Base-by-base conservation (phyloP, 2,888 invertebrate genomes). In the Itoplectis maculator region DNA sequence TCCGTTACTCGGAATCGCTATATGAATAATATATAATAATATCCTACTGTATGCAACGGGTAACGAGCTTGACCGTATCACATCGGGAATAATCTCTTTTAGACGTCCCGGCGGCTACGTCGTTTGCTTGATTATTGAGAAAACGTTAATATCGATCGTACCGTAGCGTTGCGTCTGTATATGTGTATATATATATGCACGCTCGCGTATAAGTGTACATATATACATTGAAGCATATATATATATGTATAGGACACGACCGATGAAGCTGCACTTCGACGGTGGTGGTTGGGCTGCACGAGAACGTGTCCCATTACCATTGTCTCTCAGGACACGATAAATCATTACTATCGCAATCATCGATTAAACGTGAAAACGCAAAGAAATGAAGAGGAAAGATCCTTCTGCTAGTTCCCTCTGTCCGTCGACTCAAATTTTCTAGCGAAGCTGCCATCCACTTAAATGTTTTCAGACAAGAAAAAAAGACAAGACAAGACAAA, bases 121-220 rank as follows among this genome's bases (percentile, higher is more conserved):
- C 76, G 65, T 74, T 74, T 35, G 78, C 81, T 81, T 78, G 47
- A 69, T 81, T 81, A 56, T 78, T 81, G 76, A 66, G 18, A 72
- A 70, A 73, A 68, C 73, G 72, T 81, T 81, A 70, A 66, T 76
- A 81, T 81, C 81, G 81, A 81, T 81, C 76, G 56, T 81, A 72
- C 51, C 40, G 61, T 54, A 63, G 56, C 35, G 35, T 35, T 15
- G n/a, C 37, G 8, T 61, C 9, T 4, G 13, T 61, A 59, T 35
- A 29, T 56, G 29, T 29, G 29, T 3, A 40, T 61, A 35, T 56
- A 5, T 29, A 59, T 45, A 45, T 15, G 37, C 47, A 45, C 45
- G 13, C 2, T 45, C 0, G 13, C 45, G 4, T 54, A 54, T 54
- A 20, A 8, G 18, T 49, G 18, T 63, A 69, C 49, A 77, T 59